Evolutionary conservation across 2,113 vertebrate species (phyloP).

Genomic region (Catharus bicknelli): DNA sequence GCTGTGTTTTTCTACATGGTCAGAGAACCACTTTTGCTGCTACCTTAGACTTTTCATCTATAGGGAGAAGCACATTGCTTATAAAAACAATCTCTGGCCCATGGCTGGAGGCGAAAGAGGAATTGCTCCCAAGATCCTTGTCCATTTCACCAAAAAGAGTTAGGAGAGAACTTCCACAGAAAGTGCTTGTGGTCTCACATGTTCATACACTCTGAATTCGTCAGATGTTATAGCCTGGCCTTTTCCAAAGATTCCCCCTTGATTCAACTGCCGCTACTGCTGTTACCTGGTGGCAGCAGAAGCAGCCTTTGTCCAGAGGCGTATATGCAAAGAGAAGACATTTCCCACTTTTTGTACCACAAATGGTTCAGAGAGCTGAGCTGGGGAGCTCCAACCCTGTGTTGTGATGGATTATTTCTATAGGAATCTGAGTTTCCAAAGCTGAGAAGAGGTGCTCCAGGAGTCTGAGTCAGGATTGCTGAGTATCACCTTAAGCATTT

Average conservation of each 20-base stretch:
- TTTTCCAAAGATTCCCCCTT: background rate
- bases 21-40: background rate
- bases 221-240: background rate
- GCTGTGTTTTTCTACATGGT: background rate
- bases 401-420: background rate
- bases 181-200: background rate
- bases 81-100: background rate
- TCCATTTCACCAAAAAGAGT: background rate
- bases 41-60: background rate
- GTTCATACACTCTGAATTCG: background rate
- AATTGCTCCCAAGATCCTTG: background rate
- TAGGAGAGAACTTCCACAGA: background rate
- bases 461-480: background rate
- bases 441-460: background rate
- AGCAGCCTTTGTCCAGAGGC: background rate
- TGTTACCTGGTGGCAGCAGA: background rate
- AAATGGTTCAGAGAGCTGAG: background rate
- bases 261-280: rapidly evolving
- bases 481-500: background rate
- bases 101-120: background rate
- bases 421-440: background rate
- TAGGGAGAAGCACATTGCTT: background rate
- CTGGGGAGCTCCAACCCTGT: background rate
- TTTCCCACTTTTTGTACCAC: background rate
- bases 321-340: background rate